phyloP scores from a whole-genome alignment of 2,113 vertebrate genomes.

The Bucco capensis region DNA sequence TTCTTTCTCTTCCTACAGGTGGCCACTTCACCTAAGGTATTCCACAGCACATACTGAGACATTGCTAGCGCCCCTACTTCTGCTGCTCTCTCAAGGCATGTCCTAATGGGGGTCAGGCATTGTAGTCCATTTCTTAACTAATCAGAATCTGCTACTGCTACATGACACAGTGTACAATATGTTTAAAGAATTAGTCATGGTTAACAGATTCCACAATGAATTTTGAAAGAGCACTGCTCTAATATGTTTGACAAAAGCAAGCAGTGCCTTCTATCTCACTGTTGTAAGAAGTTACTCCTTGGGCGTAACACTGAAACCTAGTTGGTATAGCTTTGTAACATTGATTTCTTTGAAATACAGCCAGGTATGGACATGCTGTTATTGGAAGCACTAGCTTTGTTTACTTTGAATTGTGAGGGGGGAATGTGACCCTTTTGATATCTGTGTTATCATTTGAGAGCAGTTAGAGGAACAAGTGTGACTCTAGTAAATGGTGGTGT shows the following conservation, averaged over 20 bases:
- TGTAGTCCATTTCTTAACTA: background rate
- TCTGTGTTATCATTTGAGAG: background rate
- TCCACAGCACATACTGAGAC: background rate
- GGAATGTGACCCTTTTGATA: background rate
- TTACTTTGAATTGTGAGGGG: background rate
- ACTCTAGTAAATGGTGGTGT: background rate
- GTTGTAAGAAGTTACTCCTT: background rate
- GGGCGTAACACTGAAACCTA: background rate
- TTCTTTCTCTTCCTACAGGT: background rate
- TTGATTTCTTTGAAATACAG: background rate
- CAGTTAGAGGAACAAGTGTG: background rate
- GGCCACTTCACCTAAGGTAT: background rate
- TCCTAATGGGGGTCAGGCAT: background rate
- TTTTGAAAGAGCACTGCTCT: background rate
- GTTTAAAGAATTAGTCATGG: background rate
- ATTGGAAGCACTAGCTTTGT: background rate
- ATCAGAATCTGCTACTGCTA: background rate
- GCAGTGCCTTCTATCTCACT: background rate
- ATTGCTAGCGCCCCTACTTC: accelerated
- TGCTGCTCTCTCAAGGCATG: background rate
- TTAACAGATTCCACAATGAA: background rate
- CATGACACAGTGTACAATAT: accelerated
- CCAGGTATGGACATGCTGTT: background rate
- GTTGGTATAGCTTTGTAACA: background rate
- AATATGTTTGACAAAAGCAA: background rate